phyloP scores from a whole-genome alignment of 2,797 vertebrate species.

The Gymnothorax reevesii region DNA sequence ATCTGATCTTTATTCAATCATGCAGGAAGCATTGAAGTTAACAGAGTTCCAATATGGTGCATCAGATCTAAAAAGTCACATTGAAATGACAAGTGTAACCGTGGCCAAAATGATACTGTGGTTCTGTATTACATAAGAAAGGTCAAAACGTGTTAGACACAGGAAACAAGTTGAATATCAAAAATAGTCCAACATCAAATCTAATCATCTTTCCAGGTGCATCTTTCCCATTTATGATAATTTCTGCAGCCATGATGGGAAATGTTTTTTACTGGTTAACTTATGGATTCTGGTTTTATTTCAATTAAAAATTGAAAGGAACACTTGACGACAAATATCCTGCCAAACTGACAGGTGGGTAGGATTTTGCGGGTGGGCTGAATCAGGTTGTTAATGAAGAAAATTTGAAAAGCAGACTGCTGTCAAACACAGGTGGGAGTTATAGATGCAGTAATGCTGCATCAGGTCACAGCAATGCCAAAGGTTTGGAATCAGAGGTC shows the following conservation, averaged over 20 bases:
- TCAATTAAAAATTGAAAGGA: neutral
- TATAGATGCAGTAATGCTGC: neutral
- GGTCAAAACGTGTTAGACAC: neutral
- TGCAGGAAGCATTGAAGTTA: too few species aligned
- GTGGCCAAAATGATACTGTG: neutral
- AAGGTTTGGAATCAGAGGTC: neutral
- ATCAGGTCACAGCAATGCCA: neutral
- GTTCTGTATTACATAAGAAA: neutral
- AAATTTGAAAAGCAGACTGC: neutral
- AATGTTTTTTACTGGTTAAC: neutral
- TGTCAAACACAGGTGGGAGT: constrained; percentile 10
- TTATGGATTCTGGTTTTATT: neutral
- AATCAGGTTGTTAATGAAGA: neutral
- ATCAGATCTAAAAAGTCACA: too few species aligned
- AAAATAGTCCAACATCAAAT: neutral
- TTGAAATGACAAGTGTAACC: too few species aligned
- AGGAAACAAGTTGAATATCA: neutral
- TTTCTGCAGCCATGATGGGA: neutral
- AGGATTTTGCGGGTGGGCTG: neutral
- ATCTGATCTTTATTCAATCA: too few species aligned
- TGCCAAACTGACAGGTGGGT: neutral
- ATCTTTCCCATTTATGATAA: neutral
- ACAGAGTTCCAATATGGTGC: too few species aligned
- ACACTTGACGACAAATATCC: neutral
- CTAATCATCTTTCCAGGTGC: neutral